Evolutionary conservation across 2,888 invertebrate genomes (phyloP).

Genomic region (Spodoptera exigua): DNA sequence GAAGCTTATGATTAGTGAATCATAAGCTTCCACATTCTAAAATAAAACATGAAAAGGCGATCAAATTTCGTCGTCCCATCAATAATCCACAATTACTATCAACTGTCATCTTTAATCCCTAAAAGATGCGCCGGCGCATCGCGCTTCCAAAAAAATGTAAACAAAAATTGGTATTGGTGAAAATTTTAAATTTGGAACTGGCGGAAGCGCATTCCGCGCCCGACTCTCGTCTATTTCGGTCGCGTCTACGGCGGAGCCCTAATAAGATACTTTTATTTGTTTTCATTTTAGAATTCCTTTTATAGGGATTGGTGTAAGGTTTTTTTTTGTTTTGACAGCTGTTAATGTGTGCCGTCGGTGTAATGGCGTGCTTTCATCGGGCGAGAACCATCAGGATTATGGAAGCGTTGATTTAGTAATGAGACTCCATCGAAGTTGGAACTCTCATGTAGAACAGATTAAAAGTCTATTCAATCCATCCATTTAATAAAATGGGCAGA

Average conservation of each 20-base stretch:
- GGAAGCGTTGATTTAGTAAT: conserved; percentile 18
- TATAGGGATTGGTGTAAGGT: conserved; percentile 18
- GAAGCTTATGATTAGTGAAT: too few species aligned
- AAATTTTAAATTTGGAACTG: conserved; percentile 76
- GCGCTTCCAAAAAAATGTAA: conserved; percentile 45
- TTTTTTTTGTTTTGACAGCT: conserved; percentile 55
- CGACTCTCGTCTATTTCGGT: conserved; percentile 72
- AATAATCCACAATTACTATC: conserved; percentile 25
- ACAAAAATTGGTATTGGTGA: conserved; percentile 65
- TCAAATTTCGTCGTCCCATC: conserved; percentile 35
- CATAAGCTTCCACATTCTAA: conserved; percentile 6
- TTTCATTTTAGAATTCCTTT: conserved; percentile 41
- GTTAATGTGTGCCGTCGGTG: conserved; percentile 39
- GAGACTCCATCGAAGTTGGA: conserved; percentile 4
- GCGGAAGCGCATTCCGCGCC: conserved; percentile 76
- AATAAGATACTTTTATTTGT: conserved; percentile 39
- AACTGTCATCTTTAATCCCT: conserved; percentile 42
- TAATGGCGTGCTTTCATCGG: conserved; percentile 54
- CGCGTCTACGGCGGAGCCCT: conserved; percentile 53
- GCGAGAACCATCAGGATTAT: conserved; percentile 16
- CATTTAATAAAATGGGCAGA: too few species aligned
- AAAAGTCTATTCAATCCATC: too few species aligned
- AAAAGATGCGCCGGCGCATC: conserved; percentile 32
- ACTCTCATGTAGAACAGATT: too few species aligned
- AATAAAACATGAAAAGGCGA: conserved; percentile 39